phyloP scores from a whole-genome alignment of 2,888 invertebrate species.

The Stomorhina lunata region DNA sequence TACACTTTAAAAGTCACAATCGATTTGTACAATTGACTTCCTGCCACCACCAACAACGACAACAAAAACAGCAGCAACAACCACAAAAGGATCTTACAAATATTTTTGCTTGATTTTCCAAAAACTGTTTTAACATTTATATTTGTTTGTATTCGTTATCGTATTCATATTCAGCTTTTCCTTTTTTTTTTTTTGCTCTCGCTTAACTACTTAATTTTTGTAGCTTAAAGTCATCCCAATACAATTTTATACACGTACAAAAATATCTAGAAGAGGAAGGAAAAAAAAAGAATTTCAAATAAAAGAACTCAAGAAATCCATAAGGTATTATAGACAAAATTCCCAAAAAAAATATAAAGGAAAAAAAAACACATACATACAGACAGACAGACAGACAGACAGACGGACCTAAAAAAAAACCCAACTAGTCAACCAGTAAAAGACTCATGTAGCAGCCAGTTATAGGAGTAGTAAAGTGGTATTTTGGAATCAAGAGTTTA shows the following conservation, averaged over 20 bases:
- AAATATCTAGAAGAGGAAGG: not conserved
- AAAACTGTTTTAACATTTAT: too few relatives aligned
- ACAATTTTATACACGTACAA: conserved; percentile 22
- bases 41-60: conserved; percentile 59
- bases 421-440: conserved; percentile 53
- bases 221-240: conserved; percentile 42
- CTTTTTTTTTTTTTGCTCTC: not conserved
- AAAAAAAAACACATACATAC: not conserved
- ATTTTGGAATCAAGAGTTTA: conserved; percentile 37
- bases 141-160: too few relatives aligned
- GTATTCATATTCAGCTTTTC: too few relatives aligned
- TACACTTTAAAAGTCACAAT: conserved; percentile 57
- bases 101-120: conserved; percentile 29
- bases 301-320: conserved; percentile 45
- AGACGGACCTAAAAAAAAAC: not conserved
- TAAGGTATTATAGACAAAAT: conserved; percentile 55
- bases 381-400: too few relatives aligned
- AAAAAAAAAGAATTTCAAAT: conserved; percentile 9
- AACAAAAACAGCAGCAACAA: too few relatives aligned
- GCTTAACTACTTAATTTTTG: conserved; percentile 40
- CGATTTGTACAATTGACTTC: conserved; percentile 64
- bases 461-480: too few relatives aligned
- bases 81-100: too few relatives aligned
- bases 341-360: not conserved
- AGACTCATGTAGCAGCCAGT: conserved; percentile 45